Base-by-base conservation (phyloP, 2,888 invertebrate species). In the Heliconius ethilla region DNA sequence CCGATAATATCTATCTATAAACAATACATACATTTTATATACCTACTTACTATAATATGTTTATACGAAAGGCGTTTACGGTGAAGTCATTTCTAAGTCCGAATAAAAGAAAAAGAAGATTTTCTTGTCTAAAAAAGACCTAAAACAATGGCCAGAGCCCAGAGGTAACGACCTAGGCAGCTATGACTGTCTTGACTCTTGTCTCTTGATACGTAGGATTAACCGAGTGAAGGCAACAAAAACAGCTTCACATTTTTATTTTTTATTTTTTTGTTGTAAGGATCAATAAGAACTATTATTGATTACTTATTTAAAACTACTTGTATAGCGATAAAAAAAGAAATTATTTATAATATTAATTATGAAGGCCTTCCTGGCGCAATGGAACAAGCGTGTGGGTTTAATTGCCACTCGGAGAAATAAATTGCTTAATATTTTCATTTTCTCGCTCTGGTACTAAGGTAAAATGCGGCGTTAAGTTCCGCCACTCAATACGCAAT, bases 111-210 rank as follows among this genome's bases (percentile, higher is more conserved):
- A 76, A 37, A 74, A 69, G 65, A 74, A 73, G 45, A 10, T 59
- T 82, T 81, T 75, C 81, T 69, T 66, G 70, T 79, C 73, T 80
- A n/a, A 86, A 88, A 89, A 88, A 87, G 18, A 81, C 76, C 77
- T 85, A 82, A 90, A 88, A 91, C 91, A 91, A 91, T 89, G 84
- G 83, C 51, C 73, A 79, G 83, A 83, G 91, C 83, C 51, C 73
- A 79, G 83, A 83, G 91, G 86, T 86, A 90, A 90, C 85, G 89
- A 91, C 89, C 91, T 88, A 80, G 77, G 83, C 81, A 82, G 78
- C 74, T 82, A 83, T 89, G 89, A 91, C 83, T 90, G 89, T 33
- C 33, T 33, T 33, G 33, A 51, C 89, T 33, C 33, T 33, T 33
- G 33, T 18, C 89, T 81, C 83, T 80, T 79, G 55, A 75, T 75